Base-by-base conservation (phyloP, 1,140 invertebrate species). In the Akabosia matsudoensis region DNA sequence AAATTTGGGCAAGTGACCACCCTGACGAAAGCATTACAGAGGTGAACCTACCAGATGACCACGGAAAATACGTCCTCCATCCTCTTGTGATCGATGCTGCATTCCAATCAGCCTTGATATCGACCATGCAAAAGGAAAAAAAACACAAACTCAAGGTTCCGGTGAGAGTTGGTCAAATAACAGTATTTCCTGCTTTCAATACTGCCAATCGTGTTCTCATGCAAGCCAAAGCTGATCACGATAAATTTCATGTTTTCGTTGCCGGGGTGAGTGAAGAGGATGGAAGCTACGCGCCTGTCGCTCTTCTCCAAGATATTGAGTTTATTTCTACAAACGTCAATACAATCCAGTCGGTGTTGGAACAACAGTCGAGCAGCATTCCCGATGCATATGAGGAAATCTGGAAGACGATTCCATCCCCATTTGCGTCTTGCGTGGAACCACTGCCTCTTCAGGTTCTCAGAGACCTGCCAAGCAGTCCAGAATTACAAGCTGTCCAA, bases 291-390 rank as follows among this genome's bases (percentile, higher is more conserved):
- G 14, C n/a, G 1, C 37, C 37, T 2, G 10, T 72, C 4, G 70
- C 70, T 22, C n/a, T 22, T 4, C 18, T 72, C 4, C 22, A 72
- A 37, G 70, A 28, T 34, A 22, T 51, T 37, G 70, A 72, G 22
- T 10, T 37, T 3, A 16, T 72, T 16, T 18, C 34, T 22, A 72
- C 70, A 26, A 72, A 3, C 33, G 33, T 72, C 33, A 72, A 22
- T 3, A 72, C 33, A 2, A 45, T 72, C n/a, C 22, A 72, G 61
- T 67, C 61, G 2, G 28, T 67, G 13, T 67, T 67, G 61, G 61
- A 67, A n/a, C 61, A 67, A 30, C 61, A 67, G 22, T 30, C 61
- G 4, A 67, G 61, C 61, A 67, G 61, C 22, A 28, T 67, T 4
- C 61, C 61, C 13, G 61, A 67, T 67, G 24, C 28, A 10, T 67